Evolutionary conservation across 2,888 invertebrate species (phyloP).

Genomic region (Tanypteryx hageni): DNA sequence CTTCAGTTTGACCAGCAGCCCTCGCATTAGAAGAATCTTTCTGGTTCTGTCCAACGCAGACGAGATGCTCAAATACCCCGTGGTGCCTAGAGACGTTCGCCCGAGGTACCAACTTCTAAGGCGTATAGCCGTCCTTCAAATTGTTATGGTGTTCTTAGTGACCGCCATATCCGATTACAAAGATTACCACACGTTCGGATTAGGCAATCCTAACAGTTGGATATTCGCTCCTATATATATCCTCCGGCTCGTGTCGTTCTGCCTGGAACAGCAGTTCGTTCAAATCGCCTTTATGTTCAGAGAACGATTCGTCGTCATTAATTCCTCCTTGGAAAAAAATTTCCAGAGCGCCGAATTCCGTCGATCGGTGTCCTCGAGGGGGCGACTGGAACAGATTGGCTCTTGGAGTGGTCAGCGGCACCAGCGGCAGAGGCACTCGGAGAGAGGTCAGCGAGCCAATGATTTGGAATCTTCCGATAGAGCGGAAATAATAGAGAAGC

Average conservation of each 20-base stretch:
- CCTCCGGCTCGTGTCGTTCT: neutral
- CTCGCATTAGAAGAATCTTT: neutral
- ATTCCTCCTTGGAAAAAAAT: neutral
- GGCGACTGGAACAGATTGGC: no score
- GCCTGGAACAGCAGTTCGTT: constrained; percentile 32
- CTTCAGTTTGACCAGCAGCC: constrained; percentile 3
- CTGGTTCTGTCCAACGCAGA: neutral
- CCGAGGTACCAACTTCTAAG: neutral
- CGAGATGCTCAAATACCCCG: neutral
- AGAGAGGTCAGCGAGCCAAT: no score
- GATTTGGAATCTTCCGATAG: no score
- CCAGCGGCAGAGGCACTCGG: neutral
- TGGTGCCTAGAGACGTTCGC: neutral
- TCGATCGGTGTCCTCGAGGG: no score
- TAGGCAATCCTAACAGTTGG: neutral
- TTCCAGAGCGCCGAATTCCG: neutral
- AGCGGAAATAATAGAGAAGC: neutral
- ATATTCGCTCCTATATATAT: neutral
- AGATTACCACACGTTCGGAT: constrained; percentile 12
- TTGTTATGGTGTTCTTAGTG: neutral
- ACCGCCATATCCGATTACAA: neutral
- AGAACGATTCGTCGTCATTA: constrained; percentile 21
- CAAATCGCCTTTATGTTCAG: constrained; percentile 23
- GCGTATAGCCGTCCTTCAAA: neutral
- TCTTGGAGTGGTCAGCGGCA: no score